Percentiles rank a stretch among this genome's conserved stretches.
Conservation (phyloP, 1,140 invertebrate species). For the Macrobrachium nipponense region DNA sequence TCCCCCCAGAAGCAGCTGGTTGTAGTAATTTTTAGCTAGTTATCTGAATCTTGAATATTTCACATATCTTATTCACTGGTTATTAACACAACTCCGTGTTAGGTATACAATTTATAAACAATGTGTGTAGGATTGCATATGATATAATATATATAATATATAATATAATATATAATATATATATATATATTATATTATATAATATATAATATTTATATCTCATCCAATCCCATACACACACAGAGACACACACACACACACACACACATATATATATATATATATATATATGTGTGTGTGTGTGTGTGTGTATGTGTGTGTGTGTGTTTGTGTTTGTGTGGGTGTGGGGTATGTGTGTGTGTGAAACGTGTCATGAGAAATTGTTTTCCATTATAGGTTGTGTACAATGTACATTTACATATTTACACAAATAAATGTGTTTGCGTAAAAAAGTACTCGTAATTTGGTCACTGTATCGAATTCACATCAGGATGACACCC, state of each 20-base stretch:
- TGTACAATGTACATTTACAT: background rate
- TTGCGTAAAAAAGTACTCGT: too few species aligned
- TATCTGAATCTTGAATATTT: too few species aligned
- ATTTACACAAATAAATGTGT: background rate
- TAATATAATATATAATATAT: background rate
- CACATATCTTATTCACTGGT: too few species aligned
- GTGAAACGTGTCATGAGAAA: background rate
- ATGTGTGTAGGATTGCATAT: background rate
- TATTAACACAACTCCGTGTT: too few species aligned
- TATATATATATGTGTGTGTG: slow-evolving; percentile 4
- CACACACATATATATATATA: slow-evolving; percentile 11
- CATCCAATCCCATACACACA: too few species aligned
- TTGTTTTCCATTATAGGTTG: background rate
- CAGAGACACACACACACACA: too few species aligned
- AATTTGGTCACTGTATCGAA: too few species aligned
- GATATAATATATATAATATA: too few species aligned
- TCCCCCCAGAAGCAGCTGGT: too few species aligned
- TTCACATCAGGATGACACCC: too few species aligned
- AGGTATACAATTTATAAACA: background rate
- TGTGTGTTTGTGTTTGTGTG: slow-evolving; percentile 22
- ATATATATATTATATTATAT: slow-evolving; percentile 7
- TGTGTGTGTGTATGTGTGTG: slow-evolving; percentile 18
- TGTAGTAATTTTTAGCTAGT: too few species aligned
- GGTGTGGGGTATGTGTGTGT: background rate
- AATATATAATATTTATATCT: too few species aligned